phyloP scores from a whole-genome alignment of 2,797 vertebrate species.

The Trematomus bernacchii region DNA sequence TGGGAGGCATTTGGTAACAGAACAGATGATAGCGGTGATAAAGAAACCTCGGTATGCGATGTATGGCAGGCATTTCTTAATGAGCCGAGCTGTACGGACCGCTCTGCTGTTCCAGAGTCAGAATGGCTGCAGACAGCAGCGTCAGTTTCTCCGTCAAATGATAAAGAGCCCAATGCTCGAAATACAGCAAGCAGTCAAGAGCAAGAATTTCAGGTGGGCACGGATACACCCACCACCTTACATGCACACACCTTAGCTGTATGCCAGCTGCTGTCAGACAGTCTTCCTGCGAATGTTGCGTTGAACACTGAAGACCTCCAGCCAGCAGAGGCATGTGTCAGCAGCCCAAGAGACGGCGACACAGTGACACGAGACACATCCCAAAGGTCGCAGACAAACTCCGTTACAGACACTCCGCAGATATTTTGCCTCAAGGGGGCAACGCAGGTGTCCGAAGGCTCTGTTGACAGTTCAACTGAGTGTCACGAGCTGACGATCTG shows the following conservation, averaged over 20 bases:
- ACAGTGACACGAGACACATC: constrained; percentile 37
- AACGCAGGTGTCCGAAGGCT: constrained; percentile 50
- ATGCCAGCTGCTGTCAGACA: constrained; percentile 62
- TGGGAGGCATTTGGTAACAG: constrained; percentile 66
- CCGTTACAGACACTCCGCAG: constrained; percentile 60
- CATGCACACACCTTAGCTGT: constrained; percentile 34
- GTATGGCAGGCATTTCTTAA: constrained; percentile 78
- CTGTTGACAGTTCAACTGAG: constrained; percentile 58
- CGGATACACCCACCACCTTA: constrained; percentile 42
- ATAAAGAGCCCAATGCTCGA: constrained; percentile 46
- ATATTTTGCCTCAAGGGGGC: constrained; percentile 61
- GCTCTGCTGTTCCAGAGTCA: constrained; percentile 67
- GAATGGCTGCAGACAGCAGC: constrained; percentile 79
- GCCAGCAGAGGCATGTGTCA: constrained; percentile 56
- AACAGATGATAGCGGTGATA: constrained; percentile 36
- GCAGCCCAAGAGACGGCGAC: constrained; percentile 61
- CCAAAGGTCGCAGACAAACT: constrained; percentile 73
- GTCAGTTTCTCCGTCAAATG: constrained; percentile 68
- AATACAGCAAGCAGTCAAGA: constrained; percentile 44
- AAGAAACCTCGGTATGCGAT: constrained; percentile 64
- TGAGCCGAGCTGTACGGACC: constrained; percentile 47
- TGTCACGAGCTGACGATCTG: constrained; percentile 45
- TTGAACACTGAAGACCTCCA: constrained; percentile 47
- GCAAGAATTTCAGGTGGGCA: constrained; percentile 41
- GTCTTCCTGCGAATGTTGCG: constrained; percentile 25